Conservation (phyloP, 1,140 invertebrate species). For the Anoplophora glabripennis region DNA sequence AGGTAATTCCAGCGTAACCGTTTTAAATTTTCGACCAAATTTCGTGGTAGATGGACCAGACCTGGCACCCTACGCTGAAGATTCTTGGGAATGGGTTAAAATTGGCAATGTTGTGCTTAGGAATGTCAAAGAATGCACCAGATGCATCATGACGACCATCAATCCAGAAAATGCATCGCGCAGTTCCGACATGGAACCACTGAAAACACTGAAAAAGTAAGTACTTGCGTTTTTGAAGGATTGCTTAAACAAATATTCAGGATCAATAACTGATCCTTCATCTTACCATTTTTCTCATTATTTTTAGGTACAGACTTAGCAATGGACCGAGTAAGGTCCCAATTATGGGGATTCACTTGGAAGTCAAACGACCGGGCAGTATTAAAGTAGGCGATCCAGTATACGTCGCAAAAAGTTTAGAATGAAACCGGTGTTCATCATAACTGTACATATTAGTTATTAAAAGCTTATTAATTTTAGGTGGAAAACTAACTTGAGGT, state of each 20-base stretch:
- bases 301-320: slow-evolving; percentile 7
- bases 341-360: slow-evolving; percentile 20
- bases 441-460: neutral
- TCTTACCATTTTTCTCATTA: neutral
- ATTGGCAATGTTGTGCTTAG: slow-evolving; percentile 61
- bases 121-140: slow-evolving; percentile 64
- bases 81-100: slow-evolving; percentile 68
- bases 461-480: too few species aligned
- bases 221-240: neutral
- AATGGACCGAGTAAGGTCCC: slow-evolving; percentile 1
- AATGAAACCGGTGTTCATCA: neutral
- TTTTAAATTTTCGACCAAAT: slow-evolving; percentile 64
- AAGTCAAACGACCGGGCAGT: slow-evolving; percentile 1
- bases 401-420: slow-evolving; percentile 6
- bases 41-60: slow-evolving; percentile 60
- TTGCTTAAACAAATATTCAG: too few species aligned
- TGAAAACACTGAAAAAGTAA: slow-evolving; percentile 56
- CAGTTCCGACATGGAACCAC: slow-evolving; percentile 53
- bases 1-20: slow-evolving; percentile 54
- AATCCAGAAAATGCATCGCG: slow-evolving; percentile 56
- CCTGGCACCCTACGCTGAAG: slow-evolving; percentile 61
- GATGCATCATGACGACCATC: slow-evolving; percentile 61
- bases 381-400: slow-evolving; percentile 16
- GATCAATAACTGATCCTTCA: too few species aligned
- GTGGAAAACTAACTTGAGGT: too few species aligned